phyloP scores from a whole-genome alignment of 30 jellyfish, hydroid and myxozoan species.

The Pelagia noctiluca region DNA sequence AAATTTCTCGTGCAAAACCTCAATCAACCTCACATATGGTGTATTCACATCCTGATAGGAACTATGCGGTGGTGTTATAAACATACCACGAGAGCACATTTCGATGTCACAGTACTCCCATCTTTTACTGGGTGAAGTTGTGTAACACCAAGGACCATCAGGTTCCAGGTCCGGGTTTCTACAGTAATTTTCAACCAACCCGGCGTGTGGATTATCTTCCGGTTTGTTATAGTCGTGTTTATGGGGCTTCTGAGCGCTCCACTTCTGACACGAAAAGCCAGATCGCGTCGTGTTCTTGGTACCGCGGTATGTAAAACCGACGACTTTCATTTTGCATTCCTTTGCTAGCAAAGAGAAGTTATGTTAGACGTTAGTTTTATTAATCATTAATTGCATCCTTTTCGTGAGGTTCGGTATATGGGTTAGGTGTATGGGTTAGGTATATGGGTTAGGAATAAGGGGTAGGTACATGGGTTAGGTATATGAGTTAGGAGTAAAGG shows the following conservation, averaged over 20 bases:
- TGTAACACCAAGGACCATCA: constrained; percentile 78
- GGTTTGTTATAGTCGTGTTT: constrained; percentile 40
- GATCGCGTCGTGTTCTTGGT: constrained; percentile 52
- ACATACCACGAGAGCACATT: constrained; percentile 68
- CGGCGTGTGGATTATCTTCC: constrained; percentile 33
- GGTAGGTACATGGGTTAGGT: too few relatives aligned
- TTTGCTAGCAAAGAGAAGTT: constrained; percentile 70
- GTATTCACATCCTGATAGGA: too few relatives aligned
- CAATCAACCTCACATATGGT: too few relatives aligned
- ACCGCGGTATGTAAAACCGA: constrained; percentile 65
- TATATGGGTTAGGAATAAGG: too few relatives aligned
- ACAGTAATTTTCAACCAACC: constrained; percentile 67
- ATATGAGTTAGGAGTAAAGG: too few relatives aligned
- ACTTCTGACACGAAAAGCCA: constrained; percentile 69
- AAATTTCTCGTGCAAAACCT: too few relatives aligned
- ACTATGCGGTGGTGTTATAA: too few relatives aligned
- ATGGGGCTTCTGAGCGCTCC: constrained; percentile 72
- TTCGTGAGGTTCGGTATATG: too few relatives aligned
- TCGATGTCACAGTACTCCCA: constrained; percentile 72
- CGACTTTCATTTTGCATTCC: constrained; percentile 57
- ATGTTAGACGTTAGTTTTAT: constrained; percentile 50
- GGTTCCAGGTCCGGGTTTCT: constrained; percentile 83
- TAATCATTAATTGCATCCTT: too few relatives aligned
- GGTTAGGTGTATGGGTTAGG: too few relatives aligned
- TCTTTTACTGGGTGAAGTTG: constrained; percentile 62